phyloP scores from a whole-genome alignment of 2,113 vertebrate species.

The Guaruba guarouba region DNA sequence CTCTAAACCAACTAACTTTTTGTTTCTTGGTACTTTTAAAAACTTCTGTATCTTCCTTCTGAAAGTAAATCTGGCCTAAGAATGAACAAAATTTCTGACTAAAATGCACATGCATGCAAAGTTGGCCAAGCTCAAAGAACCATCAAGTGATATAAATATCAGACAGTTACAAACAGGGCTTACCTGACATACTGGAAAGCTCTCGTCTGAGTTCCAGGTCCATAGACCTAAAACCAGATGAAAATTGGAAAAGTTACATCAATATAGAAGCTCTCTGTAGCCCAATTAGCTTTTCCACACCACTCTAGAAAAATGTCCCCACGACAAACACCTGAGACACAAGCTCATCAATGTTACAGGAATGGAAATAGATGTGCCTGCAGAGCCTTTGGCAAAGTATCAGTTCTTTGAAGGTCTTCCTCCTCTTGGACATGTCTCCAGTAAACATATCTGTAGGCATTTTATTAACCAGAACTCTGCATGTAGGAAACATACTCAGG shows the following conservation, averaged over 20 bases:
- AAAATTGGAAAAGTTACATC: neutral
- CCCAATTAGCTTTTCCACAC: neutral
- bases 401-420: neutral
- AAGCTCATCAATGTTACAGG: neutral
- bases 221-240: slow-evolving; percentile 84
- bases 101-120: neutral
- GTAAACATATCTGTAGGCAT: neutral
- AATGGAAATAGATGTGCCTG: neutral
- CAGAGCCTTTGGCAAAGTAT: neutral
- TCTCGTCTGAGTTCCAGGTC: slow-evolving; percentile 92
- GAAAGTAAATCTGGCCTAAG: neutral
- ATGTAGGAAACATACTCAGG: neutral
- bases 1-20: neutral
- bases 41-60: neutral
- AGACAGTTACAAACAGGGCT: slow-evolving; percentile 4
- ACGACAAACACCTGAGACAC: neutral
- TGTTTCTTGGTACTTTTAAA: neutral
- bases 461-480: neutral
- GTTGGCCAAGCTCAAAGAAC: neutral
- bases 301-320: neutral
- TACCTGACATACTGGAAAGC: slow-evolving; percentile 99
- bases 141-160: neutral
- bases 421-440: neutral
- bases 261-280: neutral
- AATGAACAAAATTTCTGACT: neutral